Conservation (phyloP, 2,113 vertebrate genomes). For the Sitta europaea region DNA sequence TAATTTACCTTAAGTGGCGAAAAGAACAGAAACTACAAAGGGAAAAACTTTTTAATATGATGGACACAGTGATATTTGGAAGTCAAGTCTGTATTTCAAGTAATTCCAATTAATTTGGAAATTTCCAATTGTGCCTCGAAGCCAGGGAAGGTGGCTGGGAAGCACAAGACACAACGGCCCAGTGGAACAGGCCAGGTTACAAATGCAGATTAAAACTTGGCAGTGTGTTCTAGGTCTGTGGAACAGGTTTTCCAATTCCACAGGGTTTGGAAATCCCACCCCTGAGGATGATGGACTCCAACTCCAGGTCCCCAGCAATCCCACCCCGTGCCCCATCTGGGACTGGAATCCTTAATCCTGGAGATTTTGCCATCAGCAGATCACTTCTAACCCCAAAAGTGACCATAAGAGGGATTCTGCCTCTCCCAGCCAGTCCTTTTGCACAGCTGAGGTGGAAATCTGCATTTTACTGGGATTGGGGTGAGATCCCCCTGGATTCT, state of each 20-base stretch:
- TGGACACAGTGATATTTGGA: background rate
- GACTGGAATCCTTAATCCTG: background rate
- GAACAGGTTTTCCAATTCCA: background rate
- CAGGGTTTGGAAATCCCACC: no score
- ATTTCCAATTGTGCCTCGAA: background rate
- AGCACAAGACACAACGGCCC: background rate
- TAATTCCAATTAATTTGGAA: background rate
- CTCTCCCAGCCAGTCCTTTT: background rate
- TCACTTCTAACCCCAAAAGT: background rate
- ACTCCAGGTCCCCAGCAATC: background rate
- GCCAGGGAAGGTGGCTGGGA: background rate
- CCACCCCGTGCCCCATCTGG: fast-evolving
- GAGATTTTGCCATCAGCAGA: background rate
- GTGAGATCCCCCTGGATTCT: background rate
- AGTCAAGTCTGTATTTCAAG: background rate
- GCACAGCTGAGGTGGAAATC: background rate
- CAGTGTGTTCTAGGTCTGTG: background rate
- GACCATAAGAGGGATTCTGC: background rate
- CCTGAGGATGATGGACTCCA: background rate
- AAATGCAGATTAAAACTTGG: background rate
- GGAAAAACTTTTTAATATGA: background rate
- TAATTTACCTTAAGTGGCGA: background rate
- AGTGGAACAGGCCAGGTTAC: background rate
- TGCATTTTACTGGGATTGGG: background rate
- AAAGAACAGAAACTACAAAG: background rate